Evolutionary conservation across 53 echinoderm and acorn worm genomes (phyloP), one percentile per base, ranked within the genome.

Genomic region (Hippasteria phrygiana): DNA sequence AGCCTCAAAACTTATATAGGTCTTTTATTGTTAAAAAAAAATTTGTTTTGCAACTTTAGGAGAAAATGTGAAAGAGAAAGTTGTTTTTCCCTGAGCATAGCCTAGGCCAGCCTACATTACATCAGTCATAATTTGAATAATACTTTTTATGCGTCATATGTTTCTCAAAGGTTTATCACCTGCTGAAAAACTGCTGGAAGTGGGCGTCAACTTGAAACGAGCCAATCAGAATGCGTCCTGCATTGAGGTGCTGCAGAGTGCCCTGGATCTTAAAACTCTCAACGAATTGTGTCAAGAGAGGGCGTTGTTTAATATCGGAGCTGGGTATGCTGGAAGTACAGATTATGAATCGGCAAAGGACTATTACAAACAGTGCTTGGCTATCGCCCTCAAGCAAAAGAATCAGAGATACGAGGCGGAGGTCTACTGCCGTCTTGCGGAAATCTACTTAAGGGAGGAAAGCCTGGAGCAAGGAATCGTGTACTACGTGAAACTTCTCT

Each of bases 211-310:
- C 18, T 67, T 95, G 77, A 77, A 88, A 13, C 74, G 91, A 6
- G 92, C 92, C 43, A 71, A 89, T 26, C 88, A 95, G 51, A 80
- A 93, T 66, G 85, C 55, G 3, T 62, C 91, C 31, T 89, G 94
- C 75, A 92, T 94, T 50, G 95, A 97, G 48, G 94, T 97, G 40
- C 81, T 95, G 51, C 95, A 91, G 45, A 89, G 87, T 37, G 93
- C 95, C 32, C 88, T 95, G 65, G 93, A 94, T 33, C 80, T 92
- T 22, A 91, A 88, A 87, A 74, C 94, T 14, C 80, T 71, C 0
- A 78, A 92, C 40, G 73, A 65, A 38, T 64, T 81, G 20, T 53
- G 82, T 48, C 88, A 85, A 75, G 89, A 93, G 53, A 77, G 89
- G 66, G 91, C 91, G 12, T 89, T 88, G 32, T 94, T 88, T 79